phyloP scores from a whole-genome alignment of 1,140 invertebrate genomes.

The Philaenus spumarius region DNA sequence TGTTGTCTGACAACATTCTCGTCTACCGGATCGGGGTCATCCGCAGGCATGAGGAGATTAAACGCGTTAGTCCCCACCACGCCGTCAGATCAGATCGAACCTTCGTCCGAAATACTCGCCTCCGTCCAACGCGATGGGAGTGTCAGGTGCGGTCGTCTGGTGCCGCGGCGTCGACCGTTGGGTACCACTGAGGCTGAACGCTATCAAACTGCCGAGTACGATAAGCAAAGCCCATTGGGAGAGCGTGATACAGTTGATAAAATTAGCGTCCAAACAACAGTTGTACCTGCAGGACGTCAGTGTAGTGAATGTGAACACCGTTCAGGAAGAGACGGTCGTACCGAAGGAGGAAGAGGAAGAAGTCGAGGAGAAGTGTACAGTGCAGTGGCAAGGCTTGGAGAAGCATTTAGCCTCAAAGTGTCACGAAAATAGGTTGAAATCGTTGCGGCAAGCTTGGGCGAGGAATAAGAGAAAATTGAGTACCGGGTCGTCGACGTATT shows the following conservation, averaged over 20 bases:
- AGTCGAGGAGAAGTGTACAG: background rate
- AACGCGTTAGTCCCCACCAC: no score
- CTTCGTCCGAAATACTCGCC: background rate
- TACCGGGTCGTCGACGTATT: conserved; percentile 12
- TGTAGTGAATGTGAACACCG: conserved; percentile 41
- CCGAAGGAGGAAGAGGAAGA: background rate
- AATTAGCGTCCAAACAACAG: conserved; percentile 49
- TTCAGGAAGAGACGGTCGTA: conserved; percentile 39
- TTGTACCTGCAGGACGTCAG: conserved; percentile 40
- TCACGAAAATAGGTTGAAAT: conserved; percentile 21
- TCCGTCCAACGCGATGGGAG: conserved; percentile 9
- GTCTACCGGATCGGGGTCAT: no score
- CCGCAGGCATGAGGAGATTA: no score
- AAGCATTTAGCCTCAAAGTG: conserved; percentile 17
- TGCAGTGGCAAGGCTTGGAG: conserved; percentile 3
- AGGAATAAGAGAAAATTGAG: conserved; percentile 44
- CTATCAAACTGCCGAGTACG: conserved; percentile 51
- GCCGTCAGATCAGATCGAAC: no score
- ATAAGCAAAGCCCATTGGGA: conserved; percentile 53
- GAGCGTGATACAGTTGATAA: conserved; percentile 52
- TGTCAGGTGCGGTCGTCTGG: conserved; percentile 49
- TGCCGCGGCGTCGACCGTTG: conserved; percentile 52
- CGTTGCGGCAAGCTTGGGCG: conserved; percentile 39
- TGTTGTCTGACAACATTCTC: no score
- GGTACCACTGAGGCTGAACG: conserved; percentile 53